A percentile compares a stretch with the other conserved stretches of the same genome.
Evolutionary conservation across 1,140 invertebrate species (phyloP).

Genomic region (Euwallacea similis): DNA sequence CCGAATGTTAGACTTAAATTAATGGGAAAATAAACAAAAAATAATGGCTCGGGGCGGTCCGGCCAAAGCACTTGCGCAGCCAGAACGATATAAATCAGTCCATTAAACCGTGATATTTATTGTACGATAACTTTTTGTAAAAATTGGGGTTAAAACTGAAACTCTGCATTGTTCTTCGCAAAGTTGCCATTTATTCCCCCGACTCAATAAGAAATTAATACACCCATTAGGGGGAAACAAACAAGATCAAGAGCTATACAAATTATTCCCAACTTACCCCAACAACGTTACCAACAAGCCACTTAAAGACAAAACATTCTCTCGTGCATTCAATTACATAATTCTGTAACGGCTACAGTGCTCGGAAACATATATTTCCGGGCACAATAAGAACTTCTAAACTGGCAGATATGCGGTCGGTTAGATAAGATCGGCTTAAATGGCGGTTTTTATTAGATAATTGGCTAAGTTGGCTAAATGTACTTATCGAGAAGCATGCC

Average conservation of each 20-base stretch:
- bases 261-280: conserved; percentile 9
- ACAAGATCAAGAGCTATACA: background rate
- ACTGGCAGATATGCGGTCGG: background rate
- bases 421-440: too few species aligned
- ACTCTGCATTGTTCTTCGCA: too few species aligned
- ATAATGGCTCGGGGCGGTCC: background rate
- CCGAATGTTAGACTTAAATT: conserved; percentile 12
- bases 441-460: background rate
- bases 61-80: background rate
- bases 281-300: conserved; percentile 22
- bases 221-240: background rate
- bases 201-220: too few species aligned
- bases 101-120: conserved; percentile 3
- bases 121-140: too few species aligned
- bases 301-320: conserved; percentile 27
- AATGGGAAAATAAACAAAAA: conserved; percentile 13
- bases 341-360: conserved; percentile 17
- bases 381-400: conserved; percentile 13
- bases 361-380: conserved; percentile 13
- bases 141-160: too few species aligned
- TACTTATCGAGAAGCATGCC: background rate
- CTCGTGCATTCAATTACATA: conserved; percentile 29
- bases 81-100: conserved; percentile 7
- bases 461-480: conserved; percentile 2
- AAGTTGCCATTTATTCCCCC: too few species aligned